Conservation (phyloP, 30 jellyfish, hydroid and myxozoan genomes). For the Chironex yamaguchii region DNA sequence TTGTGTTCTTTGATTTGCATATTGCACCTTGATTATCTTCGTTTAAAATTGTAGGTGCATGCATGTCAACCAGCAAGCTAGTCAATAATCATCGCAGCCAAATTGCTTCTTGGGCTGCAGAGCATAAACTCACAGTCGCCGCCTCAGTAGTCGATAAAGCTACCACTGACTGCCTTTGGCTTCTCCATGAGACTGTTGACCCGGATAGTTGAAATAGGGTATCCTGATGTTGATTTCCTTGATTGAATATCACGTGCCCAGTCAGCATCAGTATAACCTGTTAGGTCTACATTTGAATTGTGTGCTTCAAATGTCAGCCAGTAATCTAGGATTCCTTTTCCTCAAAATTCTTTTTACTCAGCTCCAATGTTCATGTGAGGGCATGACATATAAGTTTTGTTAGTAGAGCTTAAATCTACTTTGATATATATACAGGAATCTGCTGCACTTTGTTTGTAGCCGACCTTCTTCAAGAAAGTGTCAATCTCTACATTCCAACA, state of each 20-base stretch:
- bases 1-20: slow-evolving; percentile 9
- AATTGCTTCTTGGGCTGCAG: slow-evolving; percentile 46
- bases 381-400: no score
- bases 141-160: slow-evolving; percentile 77
- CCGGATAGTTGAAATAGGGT: slow-evolving; percentile 29
- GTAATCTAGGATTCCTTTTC: no score
- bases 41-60: neutral
- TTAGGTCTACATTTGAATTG: neutral
- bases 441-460: slow-evolving; percentile 17
- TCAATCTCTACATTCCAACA: no score
- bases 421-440: slow-evolving; percentile 54
- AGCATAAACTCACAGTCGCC: slow-evolving; percentile 31
- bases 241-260: slow-evolving; percentile 53
- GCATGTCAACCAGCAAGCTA: slow-evolving; percentile 1
- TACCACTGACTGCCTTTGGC: slow-evolving; percentile 44
- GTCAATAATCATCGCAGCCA: neutral
- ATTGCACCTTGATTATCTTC: slow-evolving; percentile 63
- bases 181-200: slow-evolving; percentile 41
- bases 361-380: slow-evolving; percentile 11
- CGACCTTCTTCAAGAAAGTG: no score
- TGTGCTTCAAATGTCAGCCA: no score
- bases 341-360: neutral
- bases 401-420: no score
- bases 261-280: slow-evolving; percentile 40
- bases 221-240: slow-evolving; percentile 35